Evolutionary conservation across 2,888 invertebrate species (phyloP).

Genomic region (Teinopalpus imperialis): DNA sequence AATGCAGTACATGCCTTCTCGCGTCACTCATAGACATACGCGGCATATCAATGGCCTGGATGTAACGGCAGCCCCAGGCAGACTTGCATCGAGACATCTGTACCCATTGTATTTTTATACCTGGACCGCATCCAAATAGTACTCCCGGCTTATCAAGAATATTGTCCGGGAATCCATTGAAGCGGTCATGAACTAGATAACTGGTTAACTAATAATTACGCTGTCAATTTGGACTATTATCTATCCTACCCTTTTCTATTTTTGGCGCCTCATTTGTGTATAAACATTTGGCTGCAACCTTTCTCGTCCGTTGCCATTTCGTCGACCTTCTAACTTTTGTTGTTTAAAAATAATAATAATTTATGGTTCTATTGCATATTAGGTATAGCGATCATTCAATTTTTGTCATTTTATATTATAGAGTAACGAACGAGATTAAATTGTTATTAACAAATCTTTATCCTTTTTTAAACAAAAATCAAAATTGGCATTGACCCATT

Average conservation of each 20-base stretch:
- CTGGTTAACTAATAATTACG: not conserved
- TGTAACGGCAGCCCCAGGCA: constrained; percentile 55
- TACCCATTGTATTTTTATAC: constrained; percentile 77
- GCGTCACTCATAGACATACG: constrained; percentile 20
- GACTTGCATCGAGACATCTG: constrained; percentile 59
- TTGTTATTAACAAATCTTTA: too few species aligned
- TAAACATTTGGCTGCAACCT: constrained; percentile 13
- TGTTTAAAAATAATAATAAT: constrained; percentile 15
- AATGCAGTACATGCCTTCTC: constrained; percentile 16
- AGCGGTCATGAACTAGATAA: constrained; percentile 25
- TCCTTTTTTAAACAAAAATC: too few species aligned
- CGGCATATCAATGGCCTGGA: constrained; percentile 23
- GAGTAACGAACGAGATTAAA: too few species aligned
- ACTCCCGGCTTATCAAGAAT: constrained; percentile 59
- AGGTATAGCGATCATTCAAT: too few species aligned
- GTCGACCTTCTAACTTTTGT: not conserved
- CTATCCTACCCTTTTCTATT: constrained; percentile 13
- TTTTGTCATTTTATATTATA: too few species aligned
- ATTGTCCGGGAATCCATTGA: constrained; percentile 26
- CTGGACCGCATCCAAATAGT: constrained; percentile 76
- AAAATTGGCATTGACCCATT: not conserved
- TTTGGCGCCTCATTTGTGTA: constrained; percentile 6
- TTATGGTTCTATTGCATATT: too few species aligned
- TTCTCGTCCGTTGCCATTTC: not conserved
- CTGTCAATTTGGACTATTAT: constrained; percentile 4